phyloP scores from a whole-genome alignment of 30 jellyfish, hydroid and myxozoan genomes.

The Aurelia coerulea region DNA sequence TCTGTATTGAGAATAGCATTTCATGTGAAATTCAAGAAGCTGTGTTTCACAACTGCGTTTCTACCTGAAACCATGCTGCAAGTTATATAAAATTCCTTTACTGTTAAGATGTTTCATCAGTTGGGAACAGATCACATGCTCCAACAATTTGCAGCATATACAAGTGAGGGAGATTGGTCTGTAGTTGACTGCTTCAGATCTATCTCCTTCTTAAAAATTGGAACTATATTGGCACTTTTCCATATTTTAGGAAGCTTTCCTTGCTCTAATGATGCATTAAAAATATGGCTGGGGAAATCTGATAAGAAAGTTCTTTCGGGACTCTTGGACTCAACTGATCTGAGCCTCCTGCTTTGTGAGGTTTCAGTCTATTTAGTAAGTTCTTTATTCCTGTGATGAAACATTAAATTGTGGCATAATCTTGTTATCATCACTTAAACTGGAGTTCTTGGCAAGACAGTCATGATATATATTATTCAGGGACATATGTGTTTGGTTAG shows the following conservation, averaged over 20 bases:
- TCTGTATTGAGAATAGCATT: constrained; percentile 31
- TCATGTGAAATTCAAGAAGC: not conserved
- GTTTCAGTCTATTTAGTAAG: not conserved
- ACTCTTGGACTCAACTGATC: not conserved
- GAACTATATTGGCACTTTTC: constrained; percentile 21
- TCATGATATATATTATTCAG: constrained; percentile 29
- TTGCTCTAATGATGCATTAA: not conserved
- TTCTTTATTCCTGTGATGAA: constrained; percentile 9
- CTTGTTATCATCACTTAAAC: constrained; percentile 26
- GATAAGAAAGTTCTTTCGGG: not conserved
- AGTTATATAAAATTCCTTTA: constrained; percentile 33
- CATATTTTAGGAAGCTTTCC: too few species aligned
- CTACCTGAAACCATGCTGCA: constrained; percentile 37
- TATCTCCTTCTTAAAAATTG: constrained; percentile 36
- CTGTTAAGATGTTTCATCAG: not conserved
- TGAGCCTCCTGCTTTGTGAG: not conserved
- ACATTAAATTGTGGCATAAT: constrained; percentile 48
- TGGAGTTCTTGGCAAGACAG: constrained; percentile 44
- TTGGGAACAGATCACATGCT: not conserved
- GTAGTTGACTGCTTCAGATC: constrained; percentile 50
- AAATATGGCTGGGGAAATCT: not conserved
- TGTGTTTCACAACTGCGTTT: constrained; percentile 13
- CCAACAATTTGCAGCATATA: constrained; percentile 29
- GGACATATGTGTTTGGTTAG: constrained; percentile 42
- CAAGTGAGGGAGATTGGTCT: constrained; percentile 57